Evolutionary conservation across 2,797 vertebrate species (phyloP).

Genomic region (Sebastes iracundus): DNA sequence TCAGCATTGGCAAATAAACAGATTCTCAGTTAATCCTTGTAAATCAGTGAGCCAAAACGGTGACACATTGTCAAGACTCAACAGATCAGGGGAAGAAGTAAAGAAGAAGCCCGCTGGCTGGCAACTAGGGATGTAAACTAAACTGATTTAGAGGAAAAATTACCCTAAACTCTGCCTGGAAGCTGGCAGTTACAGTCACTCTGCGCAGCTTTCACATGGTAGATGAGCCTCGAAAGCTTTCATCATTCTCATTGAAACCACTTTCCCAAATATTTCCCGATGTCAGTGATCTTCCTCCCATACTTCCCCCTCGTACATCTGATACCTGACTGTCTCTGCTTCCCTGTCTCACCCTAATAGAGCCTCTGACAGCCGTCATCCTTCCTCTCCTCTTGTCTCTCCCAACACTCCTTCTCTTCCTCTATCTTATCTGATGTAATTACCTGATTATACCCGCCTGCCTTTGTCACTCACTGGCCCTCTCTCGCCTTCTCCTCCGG

Average conservation of each 20-base stretch:
- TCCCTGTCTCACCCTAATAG: slow-evolving; percentile 55
- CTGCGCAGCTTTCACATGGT: neutral
- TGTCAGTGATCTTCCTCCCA: slow-evolving; percentile 57
- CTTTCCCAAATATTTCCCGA: slow-evolving; percentile 65
- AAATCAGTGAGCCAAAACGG: neutral
- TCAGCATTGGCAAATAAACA: neutral
- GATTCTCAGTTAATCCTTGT: neutral
- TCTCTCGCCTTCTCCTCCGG: slow-evolving; percentile 27
- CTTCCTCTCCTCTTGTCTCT: slow-evolving; percentile 36
- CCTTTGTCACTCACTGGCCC: slow-evolving; percentile 54
- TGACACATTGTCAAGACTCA: neutral
- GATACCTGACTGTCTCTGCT: slow-evolving; percentile 65
- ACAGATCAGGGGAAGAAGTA: neutral
- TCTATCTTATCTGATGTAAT: slow-evolving; percentile 67
- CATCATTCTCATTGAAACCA: slow-evolving; percentile 63
- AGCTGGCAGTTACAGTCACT: neutral
- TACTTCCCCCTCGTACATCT: slow-evolving; percentile 55
- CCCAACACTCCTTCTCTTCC: slow-evolving; percentile 58
- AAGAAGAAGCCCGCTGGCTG: neutral
- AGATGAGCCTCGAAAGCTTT: slow-evolving; percentile 23
- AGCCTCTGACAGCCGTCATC: slow-evolving; percentile 56
- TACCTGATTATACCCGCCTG: slow-evolving; percentile 67
- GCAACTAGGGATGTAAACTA: neutral
- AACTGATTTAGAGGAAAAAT: neutral
- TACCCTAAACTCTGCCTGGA: neutral